Percentiles rank a stretch among this genome's conserved stretches.
Conservation (phyloP, 2,797 vertebrate species). For the Mus minutoides region DNA sequence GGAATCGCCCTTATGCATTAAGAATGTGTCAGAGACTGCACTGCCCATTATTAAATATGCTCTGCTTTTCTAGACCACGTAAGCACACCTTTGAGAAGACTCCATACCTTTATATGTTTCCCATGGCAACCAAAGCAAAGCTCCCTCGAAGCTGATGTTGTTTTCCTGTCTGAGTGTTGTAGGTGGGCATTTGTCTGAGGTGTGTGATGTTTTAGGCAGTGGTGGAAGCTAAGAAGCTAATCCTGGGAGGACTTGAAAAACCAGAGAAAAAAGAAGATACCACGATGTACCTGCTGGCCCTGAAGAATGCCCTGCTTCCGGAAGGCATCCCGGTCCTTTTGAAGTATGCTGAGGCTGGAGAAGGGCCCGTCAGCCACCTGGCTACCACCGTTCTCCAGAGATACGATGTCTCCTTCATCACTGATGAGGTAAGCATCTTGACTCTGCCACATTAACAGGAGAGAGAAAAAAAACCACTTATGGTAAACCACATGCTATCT, state of each 20-base stretch:
- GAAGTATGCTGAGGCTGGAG: slow-evolving; percentile 92
- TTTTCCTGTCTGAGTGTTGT: background rate
- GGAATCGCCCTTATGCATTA: background rate
- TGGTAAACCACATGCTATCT: background rate
- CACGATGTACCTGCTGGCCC: slow-evolving; percentile 94
- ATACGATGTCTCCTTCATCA: slow-evolving; percentile 91
- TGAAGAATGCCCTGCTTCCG: slow-evolving; percentile 95
- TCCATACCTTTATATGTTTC: background rate
- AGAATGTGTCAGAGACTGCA: background rate
- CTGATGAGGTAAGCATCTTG: slow-evolving; percentile 89
- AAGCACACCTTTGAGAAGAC: background rate
- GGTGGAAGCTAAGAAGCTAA: slow-evolving; percentile 93
- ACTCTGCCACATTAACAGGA: background rate
- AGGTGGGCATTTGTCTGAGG: slow-evolving; percentile 9
- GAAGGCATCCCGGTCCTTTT: slow-evolving; percentile 94
- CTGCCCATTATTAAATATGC: no score
- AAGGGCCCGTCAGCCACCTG: slow-evolving; percentile 92
- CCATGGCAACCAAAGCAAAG: background rate
- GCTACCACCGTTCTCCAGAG: slow-evolving; percentile 93
- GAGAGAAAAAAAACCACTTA: background rate
- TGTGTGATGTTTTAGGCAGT: slow-evolving; percentile 88
- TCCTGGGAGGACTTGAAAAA: slow-evolving; percentile 92
- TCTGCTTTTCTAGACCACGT: background rate
- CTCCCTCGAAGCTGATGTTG: background rate
- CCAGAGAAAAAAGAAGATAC: slow-evolving; percentile 90